Conservation (phyloP, 1,140 invertebrate species). For the Octopus sinensis region DNA sequence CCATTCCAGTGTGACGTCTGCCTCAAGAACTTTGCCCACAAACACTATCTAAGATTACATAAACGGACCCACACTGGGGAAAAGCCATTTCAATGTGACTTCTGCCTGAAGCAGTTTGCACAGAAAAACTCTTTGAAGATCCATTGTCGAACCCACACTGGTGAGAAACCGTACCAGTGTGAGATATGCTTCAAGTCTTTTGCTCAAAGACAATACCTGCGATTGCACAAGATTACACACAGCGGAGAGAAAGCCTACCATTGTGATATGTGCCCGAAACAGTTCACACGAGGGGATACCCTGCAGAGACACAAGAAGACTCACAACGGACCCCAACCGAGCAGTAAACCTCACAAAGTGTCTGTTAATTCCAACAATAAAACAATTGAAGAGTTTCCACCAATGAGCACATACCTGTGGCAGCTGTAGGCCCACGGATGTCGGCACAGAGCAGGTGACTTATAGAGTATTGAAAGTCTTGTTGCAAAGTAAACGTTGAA, state of each 20-base stretch:
- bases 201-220: slow-evolving; percentile 81
- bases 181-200: slow-evolving; percentile 84
- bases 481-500: too few relatives aligned
- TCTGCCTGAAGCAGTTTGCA: slow-evolving; percentile 75
- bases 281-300: slow-evolving; percentile 73
- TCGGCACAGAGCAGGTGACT: not conserved
- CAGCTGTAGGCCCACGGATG: not conserved
- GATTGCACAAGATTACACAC: slow-evolving; percentile 72
- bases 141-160: slow-evolving; percentile 48
- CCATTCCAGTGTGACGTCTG: slow-evolving; percentile 77
- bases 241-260: slow-evolving; percentile 9
- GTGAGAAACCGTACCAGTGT: slow-evolving; percentile 84
- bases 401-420: not conserved
- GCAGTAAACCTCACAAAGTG: not conserved
- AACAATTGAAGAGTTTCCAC: not conserved
- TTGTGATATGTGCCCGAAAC: slow-evolving; percentile 11
- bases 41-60: slow-evolving; percentile 78
- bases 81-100: slow-evolving; percentile 32
- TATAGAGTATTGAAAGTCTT: not conserved
- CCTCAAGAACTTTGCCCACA: slow-evolving; percentile 76
- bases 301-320: slow-evolving; percentile 65
- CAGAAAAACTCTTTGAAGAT: slow-evolving; percentile 54
- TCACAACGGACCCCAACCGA: not conserved
- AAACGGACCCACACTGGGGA: slow-evolving; percentile 70
- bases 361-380: not conserved